phyloP scores from a whole-genome alignment of 2,113 vertebrate species.

The Mesoclemmys tuberculata region DNA sequence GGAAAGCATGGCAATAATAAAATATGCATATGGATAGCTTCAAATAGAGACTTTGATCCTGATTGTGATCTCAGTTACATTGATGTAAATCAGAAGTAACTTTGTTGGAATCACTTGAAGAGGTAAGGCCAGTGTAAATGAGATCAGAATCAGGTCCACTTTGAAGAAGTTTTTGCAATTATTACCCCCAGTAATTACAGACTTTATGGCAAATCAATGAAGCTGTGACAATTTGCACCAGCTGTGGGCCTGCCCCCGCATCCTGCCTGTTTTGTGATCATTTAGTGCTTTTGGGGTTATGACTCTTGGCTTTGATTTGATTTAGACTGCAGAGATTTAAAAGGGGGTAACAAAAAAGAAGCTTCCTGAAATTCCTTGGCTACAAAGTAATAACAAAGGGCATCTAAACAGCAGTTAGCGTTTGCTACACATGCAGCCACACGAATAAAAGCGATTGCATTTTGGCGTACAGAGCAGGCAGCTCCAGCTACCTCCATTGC shows the following conservation, averaged over 20 bases:
- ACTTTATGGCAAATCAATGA: background rate
- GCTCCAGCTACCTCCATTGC: background rate
- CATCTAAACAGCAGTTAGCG: conserved; percentile 82
- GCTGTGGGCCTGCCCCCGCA: background rate
- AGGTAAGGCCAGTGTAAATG: background rate
- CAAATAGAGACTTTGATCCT: background rate
- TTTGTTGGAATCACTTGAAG: background rate
- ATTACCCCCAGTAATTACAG: background rate
- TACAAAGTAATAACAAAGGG: conserved; percentile 82
- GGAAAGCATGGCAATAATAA: accelerated
- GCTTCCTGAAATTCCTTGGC: conserved; percentile 78
- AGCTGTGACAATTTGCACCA: background rate
- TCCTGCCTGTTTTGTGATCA: background rate
- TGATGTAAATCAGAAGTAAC: accelerated
- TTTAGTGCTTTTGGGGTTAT: background rate
- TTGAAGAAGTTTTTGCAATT: background rate
- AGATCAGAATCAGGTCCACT: background rate
- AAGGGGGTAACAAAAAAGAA: background rate
- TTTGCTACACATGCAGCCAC: conserved; percentile 62
- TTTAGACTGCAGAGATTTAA: background rate
- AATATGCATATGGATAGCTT: background rate
- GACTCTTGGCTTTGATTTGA: conserved; percentile 41
- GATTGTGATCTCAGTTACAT: accelerated
- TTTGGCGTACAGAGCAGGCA: accelerated
- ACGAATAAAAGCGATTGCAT: background rate